Evolutionary conservation across 1,140 invertebrate genomes (phyloP).

Genomic region (Schlechtendalia chinensis): DNA sequence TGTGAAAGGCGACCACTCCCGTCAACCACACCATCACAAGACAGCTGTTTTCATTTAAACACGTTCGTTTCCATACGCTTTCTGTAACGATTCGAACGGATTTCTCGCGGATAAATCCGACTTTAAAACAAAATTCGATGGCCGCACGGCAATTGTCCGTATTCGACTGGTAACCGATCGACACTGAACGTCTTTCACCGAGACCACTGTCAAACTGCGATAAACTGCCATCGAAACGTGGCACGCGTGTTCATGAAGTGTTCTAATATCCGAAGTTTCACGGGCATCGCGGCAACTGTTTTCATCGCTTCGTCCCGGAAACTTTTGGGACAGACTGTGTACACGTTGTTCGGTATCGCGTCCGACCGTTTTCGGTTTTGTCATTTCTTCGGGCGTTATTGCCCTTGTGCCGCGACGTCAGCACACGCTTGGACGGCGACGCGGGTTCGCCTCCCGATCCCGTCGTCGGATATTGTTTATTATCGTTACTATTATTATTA

Average conservation of each 20-base stretch:
- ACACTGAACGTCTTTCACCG: neutral
- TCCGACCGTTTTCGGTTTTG: too few relatives aligned
- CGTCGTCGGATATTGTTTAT: neutral
- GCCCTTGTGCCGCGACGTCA: too few relatives aligned
- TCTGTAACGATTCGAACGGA: too few relatives aligned
- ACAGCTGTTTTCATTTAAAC: neutral
- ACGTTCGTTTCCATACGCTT: neutral
- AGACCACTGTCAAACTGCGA: neutral
- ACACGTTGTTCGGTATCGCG: too few relatives aligned
- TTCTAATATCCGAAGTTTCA: neutral
- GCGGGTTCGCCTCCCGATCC: neutral
- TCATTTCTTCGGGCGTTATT: too few relatives aligned
- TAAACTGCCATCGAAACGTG: neutral
- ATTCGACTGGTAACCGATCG: neutral
- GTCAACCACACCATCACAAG: neutral
- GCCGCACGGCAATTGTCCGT: neutral
- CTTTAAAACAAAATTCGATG: constrained; percentile 4
- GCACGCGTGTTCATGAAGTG: neutral
- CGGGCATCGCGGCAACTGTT: neutral
- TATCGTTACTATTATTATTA: too few relatives aligned
- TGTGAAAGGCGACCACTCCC: neutral
- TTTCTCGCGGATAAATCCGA: neutral
- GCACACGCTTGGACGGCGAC: too few relatives aligned
- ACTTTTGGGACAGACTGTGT: neutral
- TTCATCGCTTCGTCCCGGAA: neutral